Conservation (phyloP, 2,797 vertebrate species). For the Sternarchorhynchus goeldii region DNA sequence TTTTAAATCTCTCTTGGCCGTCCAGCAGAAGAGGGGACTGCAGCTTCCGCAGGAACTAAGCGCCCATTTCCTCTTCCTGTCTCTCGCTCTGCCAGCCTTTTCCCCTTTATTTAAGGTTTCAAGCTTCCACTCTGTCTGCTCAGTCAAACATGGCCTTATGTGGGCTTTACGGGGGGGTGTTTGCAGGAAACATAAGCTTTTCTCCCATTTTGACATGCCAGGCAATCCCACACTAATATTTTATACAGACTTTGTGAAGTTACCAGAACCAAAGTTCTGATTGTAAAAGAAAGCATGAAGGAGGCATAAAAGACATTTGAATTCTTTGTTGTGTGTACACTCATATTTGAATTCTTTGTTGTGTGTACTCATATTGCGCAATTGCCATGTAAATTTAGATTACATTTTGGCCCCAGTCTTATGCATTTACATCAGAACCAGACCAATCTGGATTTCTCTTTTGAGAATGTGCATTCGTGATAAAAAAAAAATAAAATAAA, state of each 20-base stretch:
- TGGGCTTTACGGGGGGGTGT: conserved; percentile 78
- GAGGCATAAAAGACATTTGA: not conserved
- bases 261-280: conserved; percentile 58
- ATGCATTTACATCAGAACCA: not conserved
- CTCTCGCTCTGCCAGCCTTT: conserved; percentile 67
- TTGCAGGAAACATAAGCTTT: conserved; percentile 42
- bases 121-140: conserved; percentile 67
- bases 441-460: conserved; percentile 12
- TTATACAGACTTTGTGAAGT: conserved; percentile 66
- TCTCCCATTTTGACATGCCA: conserved; percentile 61
- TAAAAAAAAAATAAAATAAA: too few relatives aligned
- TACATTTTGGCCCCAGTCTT: conserved; percentile 24
- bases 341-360: too few relatives aligned
- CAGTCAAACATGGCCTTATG: conserved; percentile 74
- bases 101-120: conserved; percentile 20
- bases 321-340: too few relatives aligned
- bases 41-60: conserved; percentile 90
- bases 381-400: not conserved
- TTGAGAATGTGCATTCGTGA: conserved; percentile 20
- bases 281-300: conserved; percentile 39
- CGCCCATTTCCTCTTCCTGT: conserved; percentile 79
- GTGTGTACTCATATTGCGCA: too few relatives aligned
- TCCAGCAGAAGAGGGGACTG: conserved; percentile 91
- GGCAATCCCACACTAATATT: conserved; percentile 62
- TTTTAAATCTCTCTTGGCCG: conserved; percentile 96